Evolutionary conservation across 2,113 vertebrate genomes (phyloP).

Genomic region (Condylura cristata): DNA sequence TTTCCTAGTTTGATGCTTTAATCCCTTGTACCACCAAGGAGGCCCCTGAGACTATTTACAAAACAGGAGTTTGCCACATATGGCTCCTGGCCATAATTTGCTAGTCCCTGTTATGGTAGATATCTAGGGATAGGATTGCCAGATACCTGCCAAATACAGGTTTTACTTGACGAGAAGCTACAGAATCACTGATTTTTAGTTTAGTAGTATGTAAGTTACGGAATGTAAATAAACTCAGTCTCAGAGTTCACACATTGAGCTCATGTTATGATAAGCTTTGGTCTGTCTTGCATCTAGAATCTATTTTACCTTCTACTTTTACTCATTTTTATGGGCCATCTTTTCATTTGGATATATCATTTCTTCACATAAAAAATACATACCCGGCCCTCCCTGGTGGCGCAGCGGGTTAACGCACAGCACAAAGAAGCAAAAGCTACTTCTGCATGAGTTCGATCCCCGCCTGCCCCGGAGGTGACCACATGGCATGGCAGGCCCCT

Average conservation of each 20-base stretch:
- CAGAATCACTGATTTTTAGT: background rate
- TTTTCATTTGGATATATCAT: background rate
- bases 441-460: too few relatives aligned
- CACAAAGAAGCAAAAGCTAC: too few relatives aligned
- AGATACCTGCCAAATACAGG: background rate
- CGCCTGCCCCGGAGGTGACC: too few relatives aligned
- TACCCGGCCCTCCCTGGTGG: too few relatives aligned
- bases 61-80: background rate
- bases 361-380: background rate
- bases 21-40: too few relatives aligned
- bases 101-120: background rate
- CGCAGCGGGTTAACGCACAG: too few relatives aligned
- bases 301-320: background rate
- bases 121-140: background rate
- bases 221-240: background rate
- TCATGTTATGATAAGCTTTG: background rate
- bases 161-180: conserved; percentile 19
- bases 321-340: background rate
- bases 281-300: background rate
- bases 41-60: too few relatives aligned
- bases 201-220: background rate
- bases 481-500: too few relatives aligned
- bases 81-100: background rate
- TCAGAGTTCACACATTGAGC: background rate
- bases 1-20: too few relatives aligned